Base-by-base conservation (phyloP, 2,888 invertebrate genomes). In the Nomada fucata region DNA sequence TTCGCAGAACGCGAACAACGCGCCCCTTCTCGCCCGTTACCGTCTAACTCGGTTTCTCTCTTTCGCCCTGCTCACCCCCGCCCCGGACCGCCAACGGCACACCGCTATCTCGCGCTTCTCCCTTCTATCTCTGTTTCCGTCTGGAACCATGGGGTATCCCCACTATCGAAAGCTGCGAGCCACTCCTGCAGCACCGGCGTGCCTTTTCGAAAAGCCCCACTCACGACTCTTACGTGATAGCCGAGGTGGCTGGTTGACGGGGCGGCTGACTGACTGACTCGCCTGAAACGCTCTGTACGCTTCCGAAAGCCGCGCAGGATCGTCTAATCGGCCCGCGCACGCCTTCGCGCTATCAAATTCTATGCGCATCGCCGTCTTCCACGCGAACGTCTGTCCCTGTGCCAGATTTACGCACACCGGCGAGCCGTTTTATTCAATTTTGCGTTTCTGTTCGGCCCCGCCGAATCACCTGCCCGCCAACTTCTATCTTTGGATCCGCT, bases 251-350 rank as follows among this genome's bases (percentile, higher is more conserved):
- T 79, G 76, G 59, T 79, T 81, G 78, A 79, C 81, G 80, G 79
- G 75, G 70, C 68, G 85, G 75, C 82, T 86, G 87, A 85, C 79
- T 81, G 78, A 78, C 86, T 84, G 84, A 84, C 84, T 84, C 72
- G 76, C 83, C 73, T 42, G 70, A 71, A 76, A 74, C 82, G 76
- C 73, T 63, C 72, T 65, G 69, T 61, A 70, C 72, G 73, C 59
- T 77, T 65, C 63, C 72, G 74, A 75, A 72, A 74, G 80, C 80
- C 88, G 87, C 87, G 87, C 87, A 87, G 73, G 78, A 79, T 76
- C 84, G 57, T 44, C 82, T 76, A 74, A 88, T 88, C 86, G 88
- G 83, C 88, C 87, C 87, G 88, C 87, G 87, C 87, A 87, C 68
- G 64, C 59, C 61, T 79, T 61, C 80, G 69, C 60, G 64, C 68